Base-by-base conservation (phyloP, 1,140 invertebrate genomes). In the Berghia stephanieae region DNA sequence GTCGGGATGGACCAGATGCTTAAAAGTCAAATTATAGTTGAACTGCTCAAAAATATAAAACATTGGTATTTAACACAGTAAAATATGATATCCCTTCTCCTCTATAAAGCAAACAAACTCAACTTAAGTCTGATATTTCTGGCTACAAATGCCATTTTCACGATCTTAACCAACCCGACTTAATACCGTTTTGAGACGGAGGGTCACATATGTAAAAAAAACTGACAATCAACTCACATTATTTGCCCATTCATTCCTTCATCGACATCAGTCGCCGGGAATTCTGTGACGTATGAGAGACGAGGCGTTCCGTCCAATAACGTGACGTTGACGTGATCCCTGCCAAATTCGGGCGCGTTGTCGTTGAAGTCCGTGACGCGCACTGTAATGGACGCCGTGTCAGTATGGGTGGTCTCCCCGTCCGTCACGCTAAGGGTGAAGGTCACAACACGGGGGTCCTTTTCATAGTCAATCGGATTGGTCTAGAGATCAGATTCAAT, bases 291-390 rank as follows among this genome's bases (percentile, higher is more conserved):
- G 13, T 76, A 52, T 6, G 79, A 80, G 13, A 78, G 79, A 46
- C 73, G 71, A 34, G 77, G 36, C n/a, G 81, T 75, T 43, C 83
- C 83, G 60, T 85, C 84, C 40, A 63, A 36, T 21, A 78, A 63
- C 5, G 34, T 43, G 16, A 81, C 78, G n/a, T 77, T 81, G 36
- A 79, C 74, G 13, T 80, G 79, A 55, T 74, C 75, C 10, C 75
- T 68, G 2, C 43, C 52, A 66, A 85, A 84, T 49, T 78, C 67
- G 40, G 84, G 83, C 5, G 80, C 72, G 69, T 84, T 83, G 63
- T 85, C 84, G 75, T 85, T 85, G 60, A 80, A 83, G 75, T 85
- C 84, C 24, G 79, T 78, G 0, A 85, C 81, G 16, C 68, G 81
- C 5, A 85, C 81, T 34, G 81, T 77, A 3, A 85, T 79, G 42